A percentile compares a stretch with the other conserved stretches of the same genome.
Conservation (phyloP, 2,888 invertebrate genomes). For the Perizoma affinitatum region DNA sequence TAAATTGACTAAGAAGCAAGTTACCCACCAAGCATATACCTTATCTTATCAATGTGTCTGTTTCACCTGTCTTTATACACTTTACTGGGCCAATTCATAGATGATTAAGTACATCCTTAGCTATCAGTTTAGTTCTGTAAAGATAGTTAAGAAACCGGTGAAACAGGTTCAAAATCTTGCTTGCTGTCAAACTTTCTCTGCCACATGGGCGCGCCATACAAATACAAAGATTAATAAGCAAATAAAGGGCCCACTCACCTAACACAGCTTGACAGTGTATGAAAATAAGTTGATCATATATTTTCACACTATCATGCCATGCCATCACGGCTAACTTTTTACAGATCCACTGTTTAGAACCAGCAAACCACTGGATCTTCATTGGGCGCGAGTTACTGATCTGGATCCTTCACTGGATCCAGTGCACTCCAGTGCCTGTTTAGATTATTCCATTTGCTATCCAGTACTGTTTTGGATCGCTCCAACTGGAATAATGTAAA, state of each 20-base stretch:
- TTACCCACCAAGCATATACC: constrained; percentile 28
- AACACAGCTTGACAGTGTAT: background rate
- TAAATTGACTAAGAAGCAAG: constrained; percentile 23
- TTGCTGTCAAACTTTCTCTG: constrained; percentile 35
- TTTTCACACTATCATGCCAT: too few species aligned
- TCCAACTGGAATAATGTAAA: too few species aligned
- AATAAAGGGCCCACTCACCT: background rate
- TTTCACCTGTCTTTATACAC: constrained; percentile 9
- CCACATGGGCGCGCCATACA: constrained; percentile 16
- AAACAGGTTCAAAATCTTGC: constrained; percentile 12
- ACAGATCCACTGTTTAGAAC: too few species aligned
- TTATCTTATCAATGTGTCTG: constrained; percentile 38
- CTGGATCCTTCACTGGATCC: too few species aligned
- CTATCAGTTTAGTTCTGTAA: background rate
- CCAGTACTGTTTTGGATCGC: too few species aligned
- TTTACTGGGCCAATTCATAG: background rate
- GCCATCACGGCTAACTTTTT: too few species aligned
- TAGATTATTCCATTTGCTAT: too few species aligned
- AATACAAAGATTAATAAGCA: background rate
- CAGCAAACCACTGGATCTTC: too few species aligned
- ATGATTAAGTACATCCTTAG: background rate
- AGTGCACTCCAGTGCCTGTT: too few species aligned
- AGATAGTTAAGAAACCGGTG: constrained; percentile 1
- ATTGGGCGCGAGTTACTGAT: too few species aligned
- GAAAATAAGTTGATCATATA: too few species aligned